These are phyloP conservation scores for Triplophysa rosa DNA, from an alignment of 2,113 vertebrate species.

Conservation along the genomic window DNA sequence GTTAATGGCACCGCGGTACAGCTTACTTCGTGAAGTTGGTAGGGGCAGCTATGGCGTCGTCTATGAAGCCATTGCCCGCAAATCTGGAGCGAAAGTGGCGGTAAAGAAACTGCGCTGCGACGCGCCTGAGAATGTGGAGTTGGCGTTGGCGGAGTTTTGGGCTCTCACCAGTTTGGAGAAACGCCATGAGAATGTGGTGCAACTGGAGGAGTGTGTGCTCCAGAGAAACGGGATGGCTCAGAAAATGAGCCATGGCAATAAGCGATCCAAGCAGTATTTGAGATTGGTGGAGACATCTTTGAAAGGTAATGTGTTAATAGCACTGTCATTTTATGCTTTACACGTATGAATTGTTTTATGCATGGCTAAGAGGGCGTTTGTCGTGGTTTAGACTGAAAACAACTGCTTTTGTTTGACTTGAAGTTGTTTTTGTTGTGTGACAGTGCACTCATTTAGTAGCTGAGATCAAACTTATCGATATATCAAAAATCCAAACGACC, in stretches of 20 bases:
- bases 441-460: neutral
- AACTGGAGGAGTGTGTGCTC: constrained; percentile 92
- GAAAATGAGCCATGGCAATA: constrained; percentile 93
- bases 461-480: too few relatives aligned
- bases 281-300: constrained; percentile 94
- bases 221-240: constrained; percentile 89
- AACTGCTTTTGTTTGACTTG: neutral
- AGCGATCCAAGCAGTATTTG: constrained; percentile 86
- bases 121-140: constrained; percentile 91
- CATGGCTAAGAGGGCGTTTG: neutral
- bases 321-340: neutral
- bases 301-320: constrained; percentile 74
- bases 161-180: constrained; percentile 86
- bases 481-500: too few relatives aligned
- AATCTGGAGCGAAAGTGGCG: constrained; percentile 81
- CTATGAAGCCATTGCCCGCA: constrained; percentile 84
- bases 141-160: constrained; percentile 92
- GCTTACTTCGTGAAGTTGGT: constrained; percentile 85
- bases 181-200: constrained; percentile 87
- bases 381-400: neutral
- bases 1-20: constrained; percentile 77
- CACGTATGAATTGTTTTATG: neutral
- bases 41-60: constrained; percentile 94
- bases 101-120: constrained; percentile 93
- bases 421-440: neutral